Conservation (phyloP, 1,140 invertebrate species). For the Tetragnatha versicolor region DNA sequence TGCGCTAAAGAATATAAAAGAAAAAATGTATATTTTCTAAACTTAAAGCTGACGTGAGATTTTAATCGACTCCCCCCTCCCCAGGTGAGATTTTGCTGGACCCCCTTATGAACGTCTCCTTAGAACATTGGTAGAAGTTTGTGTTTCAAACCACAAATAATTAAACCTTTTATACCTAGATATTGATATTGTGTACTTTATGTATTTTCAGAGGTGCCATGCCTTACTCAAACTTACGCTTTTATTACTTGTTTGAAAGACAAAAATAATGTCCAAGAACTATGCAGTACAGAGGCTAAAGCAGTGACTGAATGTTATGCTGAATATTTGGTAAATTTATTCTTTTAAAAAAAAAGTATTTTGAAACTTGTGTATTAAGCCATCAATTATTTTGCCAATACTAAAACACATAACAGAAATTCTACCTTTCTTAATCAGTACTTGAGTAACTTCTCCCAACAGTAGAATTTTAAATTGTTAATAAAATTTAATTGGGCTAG, state of each 20-base stretch:
- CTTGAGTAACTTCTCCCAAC: background rate
- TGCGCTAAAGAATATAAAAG: too few species aligned
- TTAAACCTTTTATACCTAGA: too few species aligned
- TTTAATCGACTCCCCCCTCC: too few species aligned
- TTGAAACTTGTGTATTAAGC: background rate
- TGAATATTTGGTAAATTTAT: constrained; percentile 18
- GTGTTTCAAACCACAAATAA: too few species aligned
- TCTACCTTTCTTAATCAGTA: background rate
- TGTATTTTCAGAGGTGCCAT: constrained; percentile 31
- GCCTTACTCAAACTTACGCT: constrained; percentile 29
- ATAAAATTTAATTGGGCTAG: background rate
- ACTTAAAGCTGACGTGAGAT: too few species aligned
- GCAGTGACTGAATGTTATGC: constrained; percentile 16
- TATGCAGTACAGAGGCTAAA: constrained; percentile 3
- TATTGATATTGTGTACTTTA: too few species aligned
- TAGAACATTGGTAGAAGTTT: too few species aligned
- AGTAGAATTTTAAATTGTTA: background rate
- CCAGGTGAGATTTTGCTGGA: too few species aligned
- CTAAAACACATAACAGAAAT: background rate
- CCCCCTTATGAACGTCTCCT: too few species aligned
- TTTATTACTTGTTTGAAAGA: constrained; percentile 44
- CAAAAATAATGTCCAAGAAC: constrained; percentile 28
- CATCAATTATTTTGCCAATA: background rate
- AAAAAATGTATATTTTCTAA: too few species aligned
- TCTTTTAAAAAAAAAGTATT: background rate